Conservation (phyloP, 1,140 invertebrate species). For the Papilio helenus region DNA sequence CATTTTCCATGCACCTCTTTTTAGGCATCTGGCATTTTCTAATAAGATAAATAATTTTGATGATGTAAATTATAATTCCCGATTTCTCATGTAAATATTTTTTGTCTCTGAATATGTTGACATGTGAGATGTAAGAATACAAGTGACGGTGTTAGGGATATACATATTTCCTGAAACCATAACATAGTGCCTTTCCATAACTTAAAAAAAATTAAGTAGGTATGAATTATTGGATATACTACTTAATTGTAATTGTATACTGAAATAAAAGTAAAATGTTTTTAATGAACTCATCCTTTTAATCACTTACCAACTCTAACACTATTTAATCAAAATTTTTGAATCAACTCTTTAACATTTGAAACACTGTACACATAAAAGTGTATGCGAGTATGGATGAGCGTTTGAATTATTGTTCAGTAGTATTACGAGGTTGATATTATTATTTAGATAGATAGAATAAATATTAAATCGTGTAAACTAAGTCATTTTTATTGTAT, state of each 20-base stretch:
- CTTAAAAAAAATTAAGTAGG: slow-evolving; percentile 56
- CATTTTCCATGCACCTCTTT: background rate
- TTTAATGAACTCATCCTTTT: slow-evolving; percentile 45
- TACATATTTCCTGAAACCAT: slow-evolving; percentile 60
- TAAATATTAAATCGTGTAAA: slow-evolving; percentile 52
- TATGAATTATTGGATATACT: slow-evolving; percentile 55
- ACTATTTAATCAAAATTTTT: slow-evolving; percentile 39
- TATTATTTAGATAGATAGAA: slow-evolving; percentile 57
- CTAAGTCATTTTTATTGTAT: slow-evolving; percentile 74
- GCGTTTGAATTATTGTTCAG: slow-evolving; percentile 56
- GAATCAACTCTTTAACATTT: slow-evolving; percentile 50
- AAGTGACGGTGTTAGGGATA: slow-evolving; percentile 55
- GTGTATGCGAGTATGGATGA: slow-evolving; percentile 41
- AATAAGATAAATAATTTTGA: slow-evolving; percentile 12
- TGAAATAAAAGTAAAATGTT: slow-evolving; percentile 40
- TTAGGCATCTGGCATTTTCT: background rate
- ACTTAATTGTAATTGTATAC: slow-evolving; percentile 52
- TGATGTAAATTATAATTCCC: slow-evolving; percentile 15
- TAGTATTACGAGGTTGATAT: slow-evolving; percentile 54
- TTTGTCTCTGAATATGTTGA: background rate
- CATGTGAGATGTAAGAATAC: slow-evolving; percentile 50
- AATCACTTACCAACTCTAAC: slow-evolving; percentile 45
- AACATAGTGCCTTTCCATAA: slow-evolving; percentile 78
- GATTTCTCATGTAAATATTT: background rate
- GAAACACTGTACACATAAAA: slow-evolving; percentile 55